phyloP scores from a whole-genome alignment of 2,888 invertebrate genomes.

The Antheraea yamamai region DNA sequence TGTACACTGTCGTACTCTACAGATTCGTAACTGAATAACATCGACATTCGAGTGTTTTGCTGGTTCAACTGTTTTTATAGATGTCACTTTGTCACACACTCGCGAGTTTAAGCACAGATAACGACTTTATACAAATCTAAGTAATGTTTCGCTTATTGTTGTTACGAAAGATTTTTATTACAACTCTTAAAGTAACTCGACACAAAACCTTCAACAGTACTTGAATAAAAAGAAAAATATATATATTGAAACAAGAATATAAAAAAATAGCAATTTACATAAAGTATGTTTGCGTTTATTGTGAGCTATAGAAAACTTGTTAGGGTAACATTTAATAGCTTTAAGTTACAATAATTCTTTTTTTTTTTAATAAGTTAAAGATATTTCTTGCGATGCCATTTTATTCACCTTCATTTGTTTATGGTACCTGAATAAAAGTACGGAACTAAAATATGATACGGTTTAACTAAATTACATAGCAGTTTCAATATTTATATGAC shows the following conservation, averaged over 20 bases:
- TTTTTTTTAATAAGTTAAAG: background rate
- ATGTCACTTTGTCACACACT: constrained; percentile 72
- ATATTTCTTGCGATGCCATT: background rate
- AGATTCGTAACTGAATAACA: constrained; percentile 51
- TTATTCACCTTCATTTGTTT: background rate
- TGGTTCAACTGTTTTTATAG: constrained; percentile 66
- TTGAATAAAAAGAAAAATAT: background rate
- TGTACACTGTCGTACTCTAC: constrained; percentile 9
- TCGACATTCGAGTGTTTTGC: constrained; percentile 64
- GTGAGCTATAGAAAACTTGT: background rate
- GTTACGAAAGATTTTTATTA: constrained; percentile 7
- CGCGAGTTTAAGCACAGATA: constrained; percentile 59
- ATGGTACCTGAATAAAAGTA: background rate
- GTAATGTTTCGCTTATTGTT: constrained; percentile 22
- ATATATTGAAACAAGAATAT: background rate
- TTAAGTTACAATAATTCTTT: too few species aligned
- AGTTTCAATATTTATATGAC: background rate
- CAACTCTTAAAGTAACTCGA: constrained; percentile 8
- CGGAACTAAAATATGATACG: background rate
- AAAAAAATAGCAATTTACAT: background rate
- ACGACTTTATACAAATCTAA: constrained; percentile 56
- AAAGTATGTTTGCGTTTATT: background rate
- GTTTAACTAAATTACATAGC: background rate
- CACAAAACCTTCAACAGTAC: background rate
- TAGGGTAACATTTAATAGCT: too few species aligned